These are phyloP conservation scores for Origma solitaria DNA, from an alignment of 2,113 vertebrate species.

Conservation along the genomic window DNA sequence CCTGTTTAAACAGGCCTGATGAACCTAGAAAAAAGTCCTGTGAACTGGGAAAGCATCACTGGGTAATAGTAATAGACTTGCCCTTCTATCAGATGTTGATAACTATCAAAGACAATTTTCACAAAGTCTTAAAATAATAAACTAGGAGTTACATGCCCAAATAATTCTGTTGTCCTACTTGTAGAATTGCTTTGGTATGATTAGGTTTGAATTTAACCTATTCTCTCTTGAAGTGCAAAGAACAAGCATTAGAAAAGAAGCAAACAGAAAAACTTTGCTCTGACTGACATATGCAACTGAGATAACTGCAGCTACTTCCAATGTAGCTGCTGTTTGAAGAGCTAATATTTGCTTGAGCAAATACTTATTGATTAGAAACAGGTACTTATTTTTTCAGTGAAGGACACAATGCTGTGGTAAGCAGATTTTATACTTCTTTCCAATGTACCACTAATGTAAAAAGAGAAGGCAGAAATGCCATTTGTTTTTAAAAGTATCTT, in stretches of 20 bases:
- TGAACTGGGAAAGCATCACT: neutral
- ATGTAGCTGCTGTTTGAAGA: neutral
- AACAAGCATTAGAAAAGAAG: neutral
- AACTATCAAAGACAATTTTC: neutral
- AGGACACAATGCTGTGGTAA: neutral
- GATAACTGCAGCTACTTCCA: conserved; percentile 3
- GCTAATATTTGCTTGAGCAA: neutral
- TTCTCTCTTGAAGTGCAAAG: neutral
- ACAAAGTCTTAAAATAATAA: neutral
- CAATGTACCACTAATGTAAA: neutral
- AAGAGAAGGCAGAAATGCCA: neutral
- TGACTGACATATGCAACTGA: neutral
- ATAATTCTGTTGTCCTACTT: neutral
- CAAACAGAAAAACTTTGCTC: neutral
- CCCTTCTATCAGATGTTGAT: neutral
- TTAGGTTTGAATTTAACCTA: neutral
- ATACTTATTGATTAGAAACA: neutral
- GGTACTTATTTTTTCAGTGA: neutral
- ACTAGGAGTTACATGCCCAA: neutral
- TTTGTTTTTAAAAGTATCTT: neutral
- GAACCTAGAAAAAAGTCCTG: neutral
- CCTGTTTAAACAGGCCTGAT: neutral
- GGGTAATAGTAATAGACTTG: neutral
- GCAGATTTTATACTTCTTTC: neutral
- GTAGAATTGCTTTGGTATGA: neutral